Conservation (phyloP, 30 jellyfish, hydroid and myxozoan species). For the Aurelia aurita region DNA sequence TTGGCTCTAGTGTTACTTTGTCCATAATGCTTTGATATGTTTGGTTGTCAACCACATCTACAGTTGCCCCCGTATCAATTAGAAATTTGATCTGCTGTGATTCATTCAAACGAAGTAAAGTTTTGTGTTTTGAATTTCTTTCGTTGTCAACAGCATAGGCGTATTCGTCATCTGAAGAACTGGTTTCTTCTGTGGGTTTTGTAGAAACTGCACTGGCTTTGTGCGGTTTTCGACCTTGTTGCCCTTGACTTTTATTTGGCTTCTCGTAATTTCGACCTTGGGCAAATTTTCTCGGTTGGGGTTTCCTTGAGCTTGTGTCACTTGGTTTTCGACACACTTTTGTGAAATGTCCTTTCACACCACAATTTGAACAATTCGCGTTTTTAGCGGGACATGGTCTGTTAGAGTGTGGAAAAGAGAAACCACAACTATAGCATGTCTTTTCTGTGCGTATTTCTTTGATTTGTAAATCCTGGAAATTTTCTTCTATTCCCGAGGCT, state of each 20-base stretch:
- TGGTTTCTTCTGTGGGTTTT: no score
- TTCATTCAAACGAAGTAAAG: conserved; percentile 10
- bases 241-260: no score
- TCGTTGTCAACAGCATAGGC: no score
- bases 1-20: conserved; percentile 38
- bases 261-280: no score
- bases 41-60: conserved; percentile 19
- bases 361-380: conserved; percentile 44
- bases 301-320: no score
- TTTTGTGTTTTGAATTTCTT: no score
- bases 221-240: no score
- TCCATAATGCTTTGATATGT: conserved; percentile 9
- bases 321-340: conserved; percentile 13
- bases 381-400: conserved; percentile 45
- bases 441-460: conserved; percentile 21
- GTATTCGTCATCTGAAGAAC: no score
- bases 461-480: conserved; percentile 21
- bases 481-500: conserved; percentile 44
- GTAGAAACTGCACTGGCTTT: no score
- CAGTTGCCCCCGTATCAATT: conserved; percentile 59
- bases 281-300: no score
- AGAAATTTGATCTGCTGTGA: background rate
- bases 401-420: conserved; percentile 18
- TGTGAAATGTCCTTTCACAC: conserved; percentile 41
- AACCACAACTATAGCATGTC: conserved; percentile 20